Evolutionary conservation across 1,140 invertebrate genomes (phyloP).

Genomic region (Olivierus martensii): DNA sequence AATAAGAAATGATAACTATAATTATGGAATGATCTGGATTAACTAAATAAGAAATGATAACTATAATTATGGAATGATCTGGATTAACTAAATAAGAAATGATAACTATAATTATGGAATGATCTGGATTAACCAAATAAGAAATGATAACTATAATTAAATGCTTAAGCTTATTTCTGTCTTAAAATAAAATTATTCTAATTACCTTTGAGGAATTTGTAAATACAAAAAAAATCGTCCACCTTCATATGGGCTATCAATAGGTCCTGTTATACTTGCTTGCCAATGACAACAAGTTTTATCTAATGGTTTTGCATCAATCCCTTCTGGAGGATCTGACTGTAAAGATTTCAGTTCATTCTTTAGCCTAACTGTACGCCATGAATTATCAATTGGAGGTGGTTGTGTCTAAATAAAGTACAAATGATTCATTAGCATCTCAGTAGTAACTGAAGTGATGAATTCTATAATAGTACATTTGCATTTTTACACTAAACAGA

Average conservation of each 20-base stretch:
- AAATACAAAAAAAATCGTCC: constrained; percentile 88
- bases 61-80: no score
- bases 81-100: no score
- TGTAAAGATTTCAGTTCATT: constrained; percentile 56
- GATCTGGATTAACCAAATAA: no score
- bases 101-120: no score
- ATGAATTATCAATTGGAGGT: constrained; percentile 49
- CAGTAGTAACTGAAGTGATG: background rate
- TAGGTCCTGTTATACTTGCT: constrained; percentile 74
- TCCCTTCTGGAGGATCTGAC: constrained; percentile 16
- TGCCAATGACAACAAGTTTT: constrained; percentile 55
- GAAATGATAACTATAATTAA: no score
- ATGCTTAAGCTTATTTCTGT: no score
- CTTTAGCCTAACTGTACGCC: constrained; percentile 53
- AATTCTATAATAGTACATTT: background rate
- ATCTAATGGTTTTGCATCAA: constrained; percentile 14
- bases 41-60: no score
- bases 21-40: no score
- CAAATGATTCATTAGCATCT: background rate
- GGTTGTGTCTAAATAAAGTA: constrained; percentile 40
- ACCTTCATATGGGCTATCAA: constrained; percentile 81
- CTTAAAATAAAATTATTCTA: constrained; percentile 7
- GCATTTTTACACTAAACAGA: no score
- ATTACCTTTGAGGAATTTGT: constrained; percentile 60
- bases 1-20: no score